phyloP scores from a whole-genome alignment of 2,113 vertebrate species.

The Ia io region DNA sequence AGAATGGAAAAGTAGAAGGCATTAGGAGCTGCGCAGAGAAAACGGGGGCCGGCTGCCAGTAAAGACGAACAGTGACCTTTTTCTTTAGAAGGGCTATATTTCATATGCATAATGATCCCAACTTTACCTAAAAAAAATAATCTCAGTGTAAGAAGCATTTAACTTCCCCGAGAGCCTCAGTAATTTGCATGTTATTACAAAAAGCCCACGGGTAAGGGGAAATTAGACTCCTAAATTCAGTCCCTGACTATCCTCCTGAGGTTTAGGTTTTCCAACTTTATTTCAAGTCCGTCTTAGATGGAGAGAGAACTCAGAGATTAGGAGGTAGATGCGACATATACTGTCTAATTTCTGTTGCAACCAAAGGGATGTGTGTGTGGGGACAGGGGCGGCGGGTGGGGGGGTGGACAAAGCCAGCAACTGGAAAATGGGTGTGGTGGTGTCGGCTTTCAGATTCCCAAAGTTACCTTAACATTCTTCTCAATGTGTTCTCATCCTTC shows the following conservation, averaged over 20 bases:
- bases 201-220: conserved; percentile 49
- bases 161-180: neutral
- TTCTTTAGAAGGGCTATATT: neutral
- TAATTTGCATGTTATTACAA: conserved; percentile 42
- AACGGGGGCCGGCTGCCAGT: neutral
- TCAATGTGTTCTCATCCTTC: neutral
- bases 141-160: conserved; percentile 29
- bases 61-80: neutral
- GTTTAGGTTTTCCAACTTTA: conserved; percentile 22
- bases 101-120: conserved; percentile 3
- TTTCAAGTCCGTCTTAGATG: conserved; percentile 36
- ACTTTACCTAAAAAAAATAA: neutral
- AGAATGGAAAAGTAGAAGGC: conserved; percentile 47
- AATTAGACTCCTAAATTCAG: conserved; percentile 31
- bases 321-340: neutral
- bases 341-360: neutral
- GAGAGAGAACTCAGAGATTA: neutral
- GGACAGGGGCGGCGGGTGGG: rapidly evolving
- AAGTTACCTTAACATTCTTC: neutral
- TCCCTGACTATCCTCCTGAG: neutral
- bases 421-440: neutral
- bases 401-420: neutral
- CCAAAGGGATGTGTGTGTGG: neutral
- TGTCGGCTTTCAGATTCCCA: neutral
- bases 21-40: neutral